These are phyloP conservation scores for Puntigrus tetrazona DNA, from an alignment of 2,113 vertebrate genomes.

Conservation along the genomic window DNA sequence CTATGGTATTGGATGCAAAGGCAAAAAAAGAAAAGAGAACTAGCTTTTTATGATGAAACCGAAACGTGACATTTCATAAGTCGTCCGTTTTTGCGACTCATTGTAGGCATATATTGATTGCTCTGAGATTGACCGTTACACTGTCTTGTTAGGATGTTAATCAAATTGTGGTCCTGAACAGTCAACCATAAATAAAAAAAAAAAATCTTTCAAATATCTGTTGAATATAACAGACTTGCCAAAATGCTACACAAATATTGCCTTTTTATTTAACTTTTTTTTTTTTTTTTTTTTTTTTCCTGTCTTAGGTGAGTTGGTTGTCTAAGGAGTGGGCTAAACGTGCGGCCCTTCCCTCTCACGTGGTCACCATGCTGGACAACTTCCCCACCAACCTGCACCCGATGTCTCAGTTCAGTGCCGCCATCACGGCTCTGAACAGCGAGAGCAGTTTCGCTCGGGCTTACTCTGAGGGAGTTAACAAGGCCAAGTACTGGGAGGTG, in stretches of 20 bases:
- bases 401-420: slow-evolving; percentile 97
- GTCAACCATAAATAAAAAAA: neutral
- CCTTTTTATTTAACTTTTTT: neutral
- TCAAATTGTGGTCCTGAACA: neutral
- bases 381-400: slow-evolving; percentile 97
- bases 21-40: no score
- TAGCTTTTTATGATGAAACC: no score
- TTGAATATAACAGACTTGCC: neutral
- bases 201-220: neutral
- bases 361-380: slow-evolving; percentile 98
- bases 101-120: neutral
- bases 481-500: slow-evolving; percentile 97
- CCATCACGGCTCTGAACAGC: slow-evolving; percentile 94
- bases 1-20: no score
- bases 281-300: neutral
- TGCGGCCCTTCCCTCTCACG: slow-evolving; percentile 93
- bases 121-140: neutral
- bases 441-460: slow-evolving; percentile 93
- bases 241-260: neutral
- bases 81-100: neutral
- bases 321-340: slow-evolving; percentile 95
- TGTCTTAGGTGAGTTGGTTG: slow-evolving; percentile 89
- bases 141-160: neutral
- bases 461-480: slow-evolving; percentile 90
- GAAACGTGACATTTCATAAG: no score